phyloP scores from a whole-genome alignment of 2,113 vertebrate species.

The Pterophyllum scalare region DNA sequence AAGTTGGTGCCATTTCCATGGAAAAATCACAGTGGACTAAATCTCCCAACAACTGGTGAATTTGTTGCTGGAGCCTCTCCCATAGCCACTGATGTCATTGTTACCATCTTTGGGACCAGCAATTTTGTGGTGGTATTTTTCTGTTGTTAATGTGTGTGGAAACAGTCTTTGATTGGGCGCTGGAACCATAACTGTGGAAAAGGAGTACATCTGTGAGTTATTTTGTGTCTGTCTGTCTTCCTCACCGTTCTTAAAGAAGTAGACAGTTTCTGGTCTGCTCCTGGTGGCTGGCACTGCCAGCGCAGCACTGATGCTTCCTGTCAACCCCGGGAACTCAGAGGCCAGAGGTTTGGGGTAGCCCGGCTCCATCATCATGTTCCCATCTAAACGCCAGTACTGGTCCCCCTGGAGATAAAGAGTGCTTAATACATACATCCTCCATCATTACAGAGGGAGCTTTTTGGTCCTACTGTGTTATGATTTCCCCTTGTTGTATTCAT shows the following conservation, averaged over 20 bases:
- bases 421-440: neutral
- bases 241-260: conserved; percentile 91
- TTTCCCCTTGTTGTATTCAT: neutral
- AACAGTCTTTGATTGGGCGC: neutral
- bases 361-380: conserved; percentile 80
- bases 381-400: conserved; percentile 90
- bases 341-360: conserved; percentile 87
- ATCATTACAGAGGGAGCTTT: neutral
- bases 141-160: neutral
- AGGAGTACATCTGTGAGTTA: neutral
- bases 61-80: neutral
- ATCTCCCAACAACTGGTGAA: neutral
- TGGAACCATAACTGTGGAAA: neutral
- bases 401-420: conserved; percentile 76
- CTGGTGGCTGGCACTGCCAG: conserved; percentile 83
- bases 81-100: neutral
- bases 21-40: too few species aligned
- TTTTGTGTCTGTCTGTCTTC: neutral
- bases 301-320: conserved; percentile 84
- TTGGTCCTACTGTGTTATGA: neutral
- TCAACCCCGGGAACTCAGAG: conserved; percentile 88
- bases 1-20: too few species aligned
- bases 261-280: conserved; percentile 85
- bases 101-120: neutral
- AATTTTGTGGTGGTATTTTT: neutral